Base-by-base conservation (phyloP, 2,797 vertebrate genomes). In the Benthosema pterotum region DNA sequence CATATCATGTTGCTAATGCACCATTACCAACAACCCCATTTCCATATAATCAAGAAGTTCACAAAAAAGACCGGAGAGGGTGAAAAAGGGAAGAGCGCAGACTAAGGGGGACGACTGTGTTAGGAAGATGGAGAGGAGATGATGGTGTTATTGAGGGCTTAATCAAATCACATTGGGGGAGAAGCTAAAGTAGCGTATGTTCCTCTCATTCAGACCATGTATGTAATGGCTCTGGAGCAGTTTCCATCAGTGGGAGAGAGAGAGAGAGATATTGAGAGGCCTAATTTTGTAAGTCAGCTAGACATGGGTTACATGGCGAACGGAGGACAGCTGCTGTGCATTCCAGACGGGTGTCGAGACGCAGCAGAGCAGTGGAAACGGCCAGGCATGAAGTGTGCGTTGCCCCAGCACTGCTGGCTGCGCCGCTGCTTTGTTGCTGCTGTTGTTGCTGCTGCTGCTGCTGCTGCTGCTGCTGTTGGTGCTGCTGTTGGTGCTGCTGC, bases 241-340 rank as follows among this genome's bases (percentile, higher is more conserved):
- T 32, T 42, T 74, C 66, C 68, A 78, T 64, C 17, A 43, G 50
- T 43, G 22, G 55, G 57, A 78, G 67, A 57, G 28, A 25, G 12
- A 67, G 72, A 80, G 66, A 80, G 56, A 78, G 43, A 67, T 71
- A 71, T 22, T 49, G 45, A 54, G 63, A 80, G 73, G 65, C 72
- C 72, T 83, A 77, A 85, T 82, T 86, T 85, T 75, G 72, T 78
- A 72, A n/a, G 84, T 72, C 70, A 75, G 77, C 78, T 84, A 87
- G 88, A 86, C 81, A 78, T 73, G 69, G 85, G 83, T 87, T 87
- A 72, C 78, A 75, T 62, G 80, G 74, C 19, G 50, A 87, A 83
- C 71, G 65, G 78, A 83, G 78, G 85, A 88, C 84, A 91, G 90
- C 91, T 92, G 89, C 88, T 90, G 83, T 77, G 73, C 83, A 91